Base-by-base conservation (phyloP, 1,140 invertebrate genomes). In the Vanessa tameamea region DNA sequence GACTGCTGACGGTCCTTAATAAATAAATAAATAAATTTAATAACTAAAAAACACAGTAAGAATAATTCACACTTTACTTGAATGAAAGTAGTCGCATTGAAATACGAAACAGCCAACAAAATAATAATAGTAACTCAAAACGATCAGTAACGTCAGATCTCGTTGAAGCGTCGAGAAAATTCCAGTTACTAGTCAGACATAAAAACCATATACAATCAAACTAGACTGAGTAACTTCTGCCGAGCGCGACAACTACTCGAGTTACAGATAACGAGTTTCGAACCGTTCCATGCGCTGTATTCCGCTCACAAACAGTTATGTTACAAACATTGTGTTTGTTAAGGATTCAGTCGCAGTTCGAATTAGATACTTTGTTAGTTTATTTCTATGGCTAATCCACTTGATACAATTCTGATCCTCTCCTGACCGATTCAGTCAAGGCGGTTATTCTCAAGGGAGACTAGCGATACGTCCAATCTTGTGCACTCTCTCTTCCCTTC, bases 191-290 rank as follows among this genome's bases (percentile, higher is more conserved):
- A 57, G 53, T 57, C 26, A 20, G 16, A 26, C 53, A 16, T 57
- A 57, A 57, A 57, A 57, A 57, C 53, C 20, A 37, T 31, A 61
- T n/a, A 31, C 57, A 61, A 61, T 31, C 57, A 61, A 15, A 61
- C 23, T 12, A 61, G 31, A 26, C 55, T 26, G 55, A 31, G 26
- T 43, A 61, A 61, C 57, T 61, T 37, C 23, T 61, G 31, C 57
- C 57, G 31, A 61, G 57, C 26, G 48, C 48, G 57, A 61, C 57
- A 37, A 61, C 57, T 61, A 1, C 6, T 1, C 6, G 20, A 61
- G 57, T 37, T 37, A 61, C 31, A 61, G 57, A 61, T 61, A 61
- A 61, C 57, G 57, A 61, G 57, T 61, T 61, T 43, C 11, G 31
- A 31, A 61, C 57, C 57, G 57, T 20, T 57, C 53, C 20, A 16